Conservation (phyloP, 2,113 vertebrate genomes). For the Pionites leucogaster region DNA sequence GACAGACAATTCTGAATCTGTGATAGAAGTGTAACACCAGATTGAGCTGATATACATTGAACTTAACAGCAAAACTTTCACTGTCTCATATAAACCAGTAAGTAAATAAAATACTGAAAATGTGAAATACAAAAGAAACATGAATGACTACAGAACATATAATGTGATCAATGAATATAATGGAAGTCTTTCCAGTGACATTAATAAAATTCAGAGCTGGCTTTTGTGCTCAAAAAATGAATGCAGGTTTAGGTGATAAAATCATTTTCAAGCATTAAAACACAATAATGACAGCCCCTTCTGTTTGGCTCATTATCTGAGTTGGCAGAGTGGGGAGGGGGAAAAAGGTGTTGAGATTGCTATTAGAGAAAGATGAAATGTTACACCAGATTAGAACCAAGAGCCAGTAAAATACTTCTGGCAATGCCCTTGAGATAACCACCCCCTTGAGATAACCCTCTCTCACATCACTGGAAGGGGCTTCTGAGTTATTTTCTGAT, state of each 20-base stretch:
- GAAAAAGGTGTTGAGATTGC: neutral
- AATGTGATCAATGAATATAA: neutral
- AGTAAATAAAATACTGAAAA: conserved; percentile 6
- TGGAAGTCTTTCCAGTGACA: neutral
- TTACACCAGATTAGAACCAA: neutral
- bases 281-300: neutral
- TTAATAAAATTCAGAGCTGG: neutral
- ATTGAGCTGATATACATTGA: neutral
- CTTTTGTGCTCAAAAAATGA: neutral
- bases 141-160: neutral
- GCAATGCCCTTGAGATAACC: conserved; percentile 39
- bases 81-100: neutral
- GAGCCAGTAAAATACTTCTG: neutral
- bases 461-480: neutral
- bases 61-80: neutral
- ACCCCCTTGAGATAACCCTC: conserved; percentile 49
- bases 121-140: neutral
- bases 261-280: neutral
- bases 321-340: neutral
- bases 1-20: neutral
- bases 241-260: neutral
- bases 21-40: neutral
- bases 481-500: conserved; percentile 1
- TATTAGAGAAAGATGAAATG: neutral
- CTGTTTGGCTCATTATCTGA: neutral